A percentile compares a stretch with the other conserved stretches of the same genome.
phyloP scores from a whole-genome alignment of 2,113 vertebrate genomes.

The Forbesichthys agassizii region DNA sequence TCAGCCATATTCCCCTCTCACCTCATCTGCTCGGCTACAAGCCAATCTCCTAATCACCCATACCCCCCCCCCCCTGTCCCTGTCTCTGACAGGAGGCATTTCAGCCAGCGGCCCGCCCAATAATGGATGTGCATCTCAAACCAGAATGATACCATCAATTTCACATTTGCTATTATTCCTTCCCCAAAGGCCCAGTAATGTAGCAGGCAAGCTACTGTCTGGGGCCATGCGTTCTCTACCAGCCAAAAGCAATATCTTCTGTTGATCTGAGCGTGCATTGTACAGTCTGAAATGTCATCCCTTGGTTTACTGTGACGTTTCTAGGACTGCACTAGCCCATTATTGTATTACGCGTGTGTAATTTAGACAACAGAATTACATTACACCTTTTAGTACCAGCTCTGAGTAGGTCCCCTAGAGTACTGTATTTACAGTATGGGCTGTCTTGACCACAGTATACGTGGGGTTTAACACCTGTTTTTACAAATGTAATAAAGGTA shows the following conservation, averaged over 20 bases:
- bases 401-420: too few relatives aligned
- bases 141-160: slow-evolving; percentile 38
- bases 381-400: not conserved
- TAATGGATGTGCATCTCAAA: slow-evolving; percentile 21
- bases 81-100: slow-evolving; percentile 19
- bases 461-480: too few relatives aligned
- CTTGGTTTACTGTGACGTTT: slow-evolving; percentile 17
- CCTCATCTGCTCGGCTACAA: slow-evolving; percentile 17
- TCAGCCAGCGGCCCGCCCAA: slow-evolving; percentile 25
- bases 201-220: slow-evolving; percentile 14
- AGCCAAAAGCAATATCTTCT: slow-evolving; percentile 6
- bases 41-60: slow-evolving; percentile 17
- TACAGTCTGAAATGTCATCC: slow-evolving; percentile 25
- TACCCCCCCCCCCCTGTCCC: not conserved
- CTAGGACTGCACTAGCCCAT: slow-evolving; percentile 13
- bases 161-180: slow-evolving; percentile 32
- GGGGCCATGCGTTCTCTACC: slow-evolving; percentile 19
- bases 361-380: too few relatives aligned
- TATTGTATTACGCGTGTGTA: slow-evolving; percentile 9
- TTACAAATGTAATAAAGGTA: too few relatives aligned
- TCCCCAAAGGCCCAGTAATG: slow-evolving; percentile 21
- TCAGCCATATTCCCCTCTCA: not conserved
- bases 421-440: too few relatives aligned
- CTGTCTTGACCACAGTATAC: too few relatives aligned
- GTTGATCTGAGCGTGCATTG: slow-evolving; percentile 25